Percentiles rank a stretch among this genome's conserved stretches.
These are phyloP conservation scores for Ramazzottius varieornatus DNA, from an alignment of 2,888 invertebrate genomes.

Conservation along the genomic window DNA sequence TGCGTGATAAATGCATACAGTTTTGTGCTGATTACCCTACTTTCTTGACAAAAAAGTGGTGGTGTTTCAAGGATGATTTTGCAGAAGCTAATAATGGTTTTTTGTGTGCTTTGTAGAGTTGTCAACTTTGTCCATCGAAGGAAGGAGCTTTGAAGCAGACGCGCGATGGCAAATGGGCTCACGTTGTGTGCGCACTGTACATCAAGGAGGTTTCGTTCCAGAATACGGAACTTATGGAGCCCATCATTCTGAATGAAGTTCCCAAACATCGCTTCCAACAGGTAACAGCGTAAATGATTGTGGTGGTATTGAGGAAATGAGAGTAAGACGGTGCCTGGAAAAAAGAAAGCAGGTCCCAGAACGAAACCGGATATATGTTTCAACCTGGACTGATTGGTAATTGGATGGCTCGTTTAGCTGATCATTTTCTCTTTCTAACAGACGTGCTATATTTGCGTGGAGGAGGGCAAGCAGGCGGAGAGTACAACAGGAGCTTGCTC, in stretches of 20 bases:
- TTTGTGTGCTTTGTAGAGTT: background rate
- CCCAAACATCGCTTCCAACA: background rate
- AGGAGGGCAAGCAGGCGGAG: background rate
- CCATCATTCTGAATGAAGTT: background rate
- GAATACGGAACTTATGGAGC: background rate
- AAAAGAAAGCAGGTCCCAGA: too few relatives aligned
- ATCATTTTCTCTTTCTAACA: too few relatives aligned
- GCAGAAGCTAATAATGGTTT: background rate
- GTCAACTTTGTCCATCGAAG: background rate
- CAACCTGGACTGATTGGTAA: too few relatives aligned
- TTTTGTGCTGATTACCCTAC: too few relatives aligned
- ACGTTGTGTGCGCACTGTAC: background rate
- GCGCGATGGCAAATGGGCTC: background rate
- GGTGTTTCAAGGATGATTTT: too few relatives aligned
- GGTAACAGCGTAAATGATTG: background rate
- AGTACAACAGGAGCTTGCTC: background rate
- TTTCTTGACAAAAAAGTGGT: too few relatives aligned
- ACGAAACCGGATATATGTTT: too few relatives aligned
- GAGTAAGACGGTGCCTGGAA: too few relatives aligned
- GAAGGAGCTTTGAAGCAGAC: background rate
- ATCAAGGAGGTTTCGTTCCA: background rate
- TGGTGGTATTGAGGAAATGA: too few relatives aligned
- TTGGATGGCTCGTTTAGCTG: too few relatives aligned
- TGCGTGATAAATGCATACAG: too few relatives aligned
- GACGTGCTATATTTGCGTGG: constrained; percentile 1